phyloP scores from a whole-genome alignment of 2,888 invertebrate species.

The Diarsia dahlii region DNA sequence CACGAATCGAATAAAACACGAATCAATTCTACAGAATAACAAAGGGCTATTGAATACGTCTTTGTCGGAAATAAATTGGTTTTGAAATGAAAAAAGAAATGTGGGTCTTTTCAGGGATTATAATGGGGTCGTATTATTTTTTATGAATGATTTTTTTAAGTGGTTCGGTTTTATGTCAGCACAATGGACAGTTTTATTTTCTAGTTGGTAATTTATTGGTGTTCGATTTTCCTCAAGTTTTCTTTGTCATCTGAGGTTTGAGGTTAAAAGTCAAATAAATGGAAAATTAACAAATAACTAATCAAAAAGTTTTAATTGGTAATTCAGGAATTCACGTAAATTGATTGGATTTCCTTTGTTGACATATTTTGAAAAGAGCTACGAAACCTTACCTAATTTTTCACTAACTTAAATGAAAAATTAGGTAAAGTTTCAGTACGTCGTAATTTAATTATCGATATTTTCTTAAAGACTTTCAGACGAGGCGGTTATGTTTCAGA shows the following conservation, averaged over 20 bases:
- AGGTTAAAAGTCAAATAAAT: neutral
- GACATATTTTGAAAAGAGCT: neutral
- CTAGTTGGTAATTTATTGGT: neutral
- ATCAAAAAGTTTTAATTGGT: constrained; percentile 22
- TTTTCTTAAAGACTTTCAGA: neutral
- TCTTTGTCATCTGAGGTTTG: constrained; percentile 2
- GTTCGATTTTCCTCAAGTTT: neutral
- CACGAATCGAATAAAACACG: constrained; percentile 76
- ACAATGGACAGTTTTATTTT: constrained; percentile 24
- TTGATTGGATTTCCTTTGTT: neutral
- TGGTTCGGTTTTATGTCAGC: constrained; percentile 31
- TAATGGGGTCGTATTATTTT: constrained; percentile 53
- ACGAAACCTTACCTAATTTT: no score
- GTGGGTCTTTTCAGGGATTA: constrained; percentile 52
- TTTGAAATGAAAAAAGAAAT: constrained; percentile 69
- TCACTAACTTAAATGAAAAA: no score
- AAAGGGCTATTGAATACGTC: constrained; percentile 75
- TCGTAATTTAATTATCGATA: neutral
- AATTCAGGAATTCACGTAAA: neutral
- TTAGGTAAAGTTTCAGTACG: no score
- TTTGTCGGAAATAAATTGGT: constrained; percentile 76
- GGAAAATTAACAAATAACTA: neutral
- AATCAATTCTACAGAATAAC: constrained; percentile 76
- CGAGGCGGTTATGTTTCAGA: neutral
- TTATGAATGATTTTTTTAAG: constrained; percentile 37